Evolutionary conservation across 2,888 invertebrate species (phyloP).

Genomic region (Tinea trinotella): DNA sequence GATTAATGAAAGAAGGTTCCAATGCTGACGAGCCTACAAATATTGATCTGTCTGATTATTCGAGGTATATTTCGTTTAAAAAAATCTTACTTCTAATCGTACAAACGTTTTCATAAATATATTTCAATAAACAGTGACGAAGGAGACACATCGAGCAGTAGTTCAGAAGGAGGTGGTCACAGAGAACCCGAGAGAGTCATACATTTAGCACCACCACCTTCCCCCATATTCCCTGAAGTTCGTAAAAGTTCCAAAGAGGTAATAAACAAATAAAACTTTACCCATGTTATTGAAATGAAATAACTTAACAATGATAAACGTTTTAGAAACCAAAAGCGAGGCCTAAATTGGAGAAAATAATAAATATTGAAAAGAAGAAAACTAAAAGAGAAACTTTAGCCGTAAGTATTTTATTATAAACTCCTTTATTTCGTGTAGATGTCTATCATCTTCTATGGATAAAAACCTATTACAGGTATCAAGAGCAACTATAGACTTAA

Average conservation of each 20-base stretch:
- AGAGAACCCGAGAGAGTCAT: slow-evolving; percentile 67
- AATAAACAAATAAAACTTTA: slow-evolving; percentile 18
- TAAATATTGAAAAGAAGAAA: slow-evolving; percentile 56
- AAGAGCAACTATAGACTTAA: slow-evolving; percentile 72
- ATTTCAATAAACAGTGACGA: slow-evolving; percentile 75
- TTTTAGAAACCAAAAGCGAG: slow-evolving; percentile 49
- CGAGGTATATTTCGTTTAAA: slow-evolving; percentile 76
- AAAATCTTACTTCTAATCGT: neutral
- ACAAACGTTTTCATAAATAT: neutral
- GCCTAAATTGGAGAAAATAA: slow-evolving; percentile 56
- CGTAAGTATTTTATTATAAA: slow-evolving; percentile 51
- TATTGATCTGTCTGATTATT: slow-evolving; percentile 88
- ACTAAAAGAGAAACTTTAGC: slow-evolving; percentile 71
- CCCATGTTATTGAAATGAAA: neutral
- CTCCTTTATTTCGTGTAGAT: slow-evolving; percentile 4
- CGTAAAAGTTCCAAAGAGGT: slow-evolving; percentile 33
- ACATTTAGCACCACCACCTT: slow-evolving; percentile 78
- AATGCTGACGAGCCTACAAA: slow-evolving; percentile 92
- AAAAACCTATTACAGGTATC: slow-evolving; percentile 54
- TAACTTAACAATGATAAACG: neutral
- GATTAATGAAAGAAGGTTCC: slow-evolving; percentile 85
- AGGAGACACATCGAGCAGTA: slow-evolving; percentile 82
- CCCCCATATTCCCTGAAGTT: slow-evolving; percentile 71
- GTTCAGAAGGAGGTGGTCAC: slow-evolving; percentile 75
- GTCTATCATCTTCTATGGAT: neutral